Conservation (phyloP, 2,888 invertebrate genomes). For the Melinaea menophilus region DNA sequence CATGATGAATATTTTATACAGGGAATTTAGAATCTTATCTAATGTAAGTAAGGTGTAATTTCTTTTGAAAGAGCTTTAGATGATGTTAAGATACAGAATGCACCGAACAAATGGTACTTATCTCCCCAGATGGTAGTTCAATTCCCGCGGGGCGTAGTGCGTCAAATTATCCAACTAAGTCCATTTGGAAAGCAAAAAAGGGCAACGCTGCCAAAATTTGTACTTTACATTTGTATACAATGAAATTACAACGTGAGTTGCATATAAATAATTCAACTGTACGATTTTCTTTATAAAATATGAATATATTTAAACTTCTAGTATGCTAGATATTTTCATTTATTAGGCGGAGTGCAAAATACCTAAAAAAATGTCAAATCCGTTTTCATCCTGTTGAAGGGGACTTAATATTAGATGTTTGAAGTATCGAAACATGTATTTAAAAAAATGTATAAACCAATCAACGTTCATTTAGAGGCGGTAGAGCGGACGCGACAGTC, state of each 20-base stretch:
- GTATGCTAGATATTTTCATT: too few relatives aligned
- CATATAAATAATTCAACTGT: constrained; percentile 7
- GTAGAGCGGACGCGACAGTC: constrained; percentile 56
- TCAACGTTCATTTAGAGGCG: constrained; percentile 53
- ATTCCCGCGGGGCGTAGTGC: constrained; percentile 49
- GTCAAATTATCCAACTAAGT: constrained; percentile 69
- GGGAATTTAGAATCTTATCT: not conserved
- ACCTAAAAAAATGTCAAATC: not conserved
- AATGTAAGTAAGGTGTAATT: constrained; percentile 10
- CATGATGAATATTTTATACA: not conserved
- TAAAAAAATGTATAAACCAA: constrained; percentile 47
- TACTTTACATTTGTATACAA: constrained; percentile 29
- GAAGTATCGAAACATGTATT: constrained; percentile 29
- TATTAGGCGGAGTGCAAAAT: too few relatives aligned
- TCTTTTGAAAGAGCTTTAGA: not conserved
- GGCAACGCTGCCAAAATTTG: constrained; percentile 33
- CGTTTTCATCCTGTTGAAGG: constrained; percentile 9
- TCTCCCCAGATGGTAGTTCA: constrained; percentile 53
- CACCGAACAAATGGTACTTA: constrained; percentile 35
- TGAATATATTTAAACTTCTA: not conserved
- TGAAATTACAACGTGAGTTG: constrained; percentile 23
- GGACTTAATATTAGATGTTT: constrained; percentile 27
- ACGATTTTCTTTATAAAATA: not conserved
- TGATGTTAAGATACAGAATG: constrained; percentile 26
- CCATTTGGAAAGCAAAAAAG: constrained; percentile 61